A percentile compares a stretch with the other conserved stretches of the same genome.
phyloP scores from a whole-genome alignment of 1,140 invertebrate species.

The Nebria ingens region DNA sequence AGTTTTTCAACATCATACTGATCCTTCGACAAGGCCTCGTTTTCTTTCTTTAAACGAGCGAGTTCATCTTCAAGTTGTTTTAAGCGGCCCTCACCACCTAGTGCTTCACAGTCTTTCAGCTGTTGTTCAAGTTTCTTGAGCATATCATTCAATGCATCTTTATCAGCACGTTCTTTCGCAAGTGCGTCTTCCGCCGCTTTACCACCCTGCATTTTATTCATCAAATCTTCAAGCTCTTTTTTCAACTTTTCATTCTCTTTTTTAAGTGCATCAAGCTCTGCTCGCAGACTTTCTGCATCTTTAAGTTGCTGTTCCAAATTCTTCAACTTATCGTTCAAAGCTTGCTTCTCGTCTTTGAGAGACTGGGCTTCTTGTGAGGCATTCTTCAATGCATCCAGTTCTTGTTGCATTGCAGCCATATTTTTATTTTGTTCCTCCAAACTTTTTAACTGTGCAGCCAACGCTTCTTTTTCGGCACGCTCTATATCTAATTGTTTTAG shows the following conservation, averaged over 20 bases:
- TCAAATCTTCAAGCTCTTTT: no score
- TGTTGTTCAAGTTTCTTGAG: not conserved
- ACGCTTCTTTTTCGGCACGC: not conserved
- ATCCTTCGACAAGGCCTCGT: not conserved
- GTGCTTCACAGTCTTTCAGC: not conserved
- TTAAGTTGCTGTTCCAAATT: not conserved
- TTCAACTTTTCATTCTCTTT: not conserved
- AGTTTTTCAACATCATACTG: conserved; percentile 2
- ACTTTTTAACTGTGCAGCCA: not conserved
- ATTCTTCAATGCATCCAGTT: not conserved
- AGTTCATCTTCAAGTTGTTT: not conserved
- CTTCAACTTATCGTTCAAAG: not conserved
- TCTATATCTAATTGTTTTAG: not conserved
- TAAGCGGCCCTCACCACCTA: not conserved
- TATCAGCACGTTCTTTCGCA: not conserved
- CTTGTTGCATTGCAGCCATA: not conserved
- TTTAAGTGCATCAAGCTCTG: not conserved
- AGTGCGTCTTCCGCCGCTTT: not conserved
- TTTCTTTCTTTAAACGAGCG: no score
- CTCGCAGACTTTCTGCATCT: not conserved
- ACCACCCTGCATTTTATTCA: not conserved
- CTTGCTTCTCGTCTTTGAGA: not conserved
- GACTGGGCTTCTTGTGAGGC: not conserved
- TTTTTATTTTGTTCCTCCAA: not conserved
- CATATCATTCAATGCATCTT: not conserved